Evolutionary conservation across 2,113 vertebrate species (phyloP), one percentile per base, ranked within the genome.

Genomic region (Colius striatus): DNA sequence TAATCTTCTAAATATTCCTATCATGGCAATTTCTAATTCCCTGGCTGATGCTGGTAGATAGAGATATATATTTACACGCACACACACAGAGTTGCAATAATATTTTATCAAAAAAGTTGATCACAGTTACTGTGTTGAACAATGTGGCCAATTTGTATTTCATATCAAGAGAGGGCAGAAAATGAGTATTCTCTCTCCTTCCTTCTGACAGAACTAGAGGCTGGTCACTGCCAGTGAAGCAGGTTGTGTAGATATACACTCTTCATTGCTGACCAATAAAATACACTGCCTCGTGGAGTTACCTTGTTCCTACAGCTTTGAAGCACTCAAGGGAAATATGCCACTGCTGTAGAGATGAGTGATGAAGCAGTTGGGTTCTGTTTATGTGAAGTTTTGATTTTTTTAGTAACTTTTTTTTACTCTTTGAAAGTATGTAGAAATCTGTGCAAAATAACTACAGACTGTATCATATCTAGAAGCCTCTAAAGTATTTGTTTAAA

Each of bases 321-420:
- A 83, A 94, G 76, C 85, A 63, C 74, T 96, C 74, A n/a, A 87
- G 96, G 90, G 83, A 90, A 80, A 77, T 84, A 58, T 76, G 19
- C 66, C 85, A 68, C 67, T 81, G 85, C 21, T 89, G 26, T 16
- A 61, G 54, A 87, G 55, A 72, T 53, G 76, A 79, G 29, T 61
- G 62, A 65, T 55, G 67, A 77, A 92, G 88, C 61, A 72, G 41
- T 32, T 79, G 62, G 16, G 1, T 47, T 47, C 57, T 79, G 41
- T 89, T 94, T 89, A 86, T 76, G 47, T 76, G 68, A 84, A 77
- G 36, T 77, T 61, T 47, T 78, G 73, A 41, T 32, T 76, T 85
- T 72, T 83, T 68, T 41, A 57, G 53, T 84, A 92, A 76, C 23
- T 15, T 90, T 72, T 51, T 61, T 68, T 92, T 73, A 66, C 18